phyloP scores from a whole-genome alignment of 2,113 vertebrate genomes.

The Seriola rivoliana region DNA sequence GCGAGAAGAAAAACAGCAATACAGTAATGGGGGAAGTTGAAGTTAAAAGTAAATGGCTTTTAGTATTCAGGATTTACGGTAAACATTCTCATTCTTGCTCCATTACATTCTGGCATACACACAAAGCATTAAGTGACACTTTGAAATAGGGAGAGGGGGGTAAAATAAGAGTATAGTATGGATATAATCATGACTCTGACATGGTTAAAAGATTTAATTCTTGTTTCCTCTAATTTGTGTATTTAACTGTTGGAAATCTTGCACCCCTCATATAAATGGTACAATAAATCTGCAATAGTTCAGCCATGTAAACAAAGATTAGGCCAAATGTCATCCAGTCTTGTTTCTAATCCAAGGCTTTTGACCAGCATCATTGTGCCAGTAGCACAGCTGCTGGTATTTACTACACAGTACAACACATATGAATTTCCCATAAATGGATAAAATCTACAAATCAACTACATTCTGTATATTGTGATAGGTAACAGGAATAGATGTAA shows the following conservation, averaged over 20 bases:
- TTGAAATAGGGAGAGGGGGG: not conserved
- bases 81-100: conserved; percentile 5
- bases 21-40: not conserved
- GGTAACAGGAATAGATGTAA: not conserved
- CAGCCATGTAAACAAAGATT: conserved; percentile 49
- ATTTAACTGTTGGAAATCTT: conserved; percentile 4
- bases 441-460: not conserved
- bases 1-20: not conserved
- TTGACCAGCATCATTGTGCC: not conserved
- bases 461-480: not conserved
- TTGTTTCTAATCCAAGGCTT: conserved; percentile 3
- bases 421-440: not conserved
- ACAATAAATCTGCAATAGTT: conserved; percentile 5
- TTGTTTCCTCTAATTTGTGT: conserved; percentile 44
- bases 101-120: conserved; percentile 18
- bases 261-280: not conserved
- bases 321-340: conserved; percentile 30
- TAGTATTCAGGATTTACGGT: not conserved
- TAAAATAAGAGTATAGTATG: not conserved
- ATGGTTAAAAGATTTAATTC: conserved; percentile 1
- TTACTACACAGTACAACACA: conserved; percentile 9
- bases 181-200: conserved; percentile 7
- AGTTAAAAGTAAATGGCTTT: conserved; percentile 1
- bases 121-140: not conserved
- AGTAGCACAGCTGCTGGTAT: conserved; percentile 32